Conservation (phyloP, 2,888 invertebrate species). For the Monochamus alternatus region DNA sequence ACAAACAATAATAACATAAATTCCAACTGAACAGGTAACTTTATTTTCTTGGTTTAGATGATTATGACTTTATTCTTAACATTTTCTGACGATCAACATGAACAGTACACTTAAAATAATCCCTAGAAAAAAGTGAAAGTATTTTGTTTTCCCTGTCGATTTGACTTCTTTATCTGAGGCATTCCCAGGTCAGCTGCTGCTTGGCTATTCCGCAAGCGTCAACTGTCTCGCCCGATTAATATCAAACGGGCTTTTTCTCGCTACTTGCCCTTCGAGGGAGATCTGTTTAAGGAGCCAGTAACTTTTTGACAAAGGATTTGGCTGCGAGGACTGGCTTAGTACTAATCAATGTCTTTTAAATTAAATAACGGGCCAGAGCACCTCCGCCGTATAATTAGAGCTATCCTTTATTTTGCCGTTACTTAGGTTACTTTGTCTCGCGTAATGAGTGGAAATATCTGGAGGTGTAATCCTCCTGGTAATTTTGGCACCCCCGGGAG, state of each 20-base stretch:
- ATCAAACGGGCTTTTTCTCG: slow-evolving; percentile 6
- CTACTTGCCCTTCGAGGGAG: slow-evolving; percentile 3
- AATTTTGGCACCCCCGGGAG: no score
- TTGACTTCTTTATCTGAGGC: not conserved
- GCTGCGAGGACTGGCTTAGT: slow-evolving; percentile 3
- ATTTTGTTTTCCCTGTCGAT: not conserved
- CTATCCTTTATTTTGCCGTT: not conserved
- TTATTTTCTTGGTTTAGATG: no score
- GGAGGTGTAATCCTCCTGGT: no score
- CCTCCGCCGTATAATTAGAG: slow-evolving; percentile 10
- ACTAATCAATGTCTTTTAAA: slow-evolving; percentile 16
- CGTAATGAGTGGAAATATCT: not conserved
- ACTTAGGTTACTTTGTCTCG: not conserved
- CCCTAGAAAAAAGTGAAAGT: not conserved
- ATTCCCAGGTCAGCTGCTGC: not conserved
- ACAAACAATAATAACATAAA: no score
- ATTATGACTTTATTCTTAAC: no score
- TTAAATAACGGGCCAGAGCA: not conserved
- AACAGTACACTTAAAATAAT: not conserved
- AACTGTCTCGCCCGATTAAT: slow-evolving; percentile 5
- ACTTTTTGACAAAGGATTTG: slow-evolving; percentile 24
- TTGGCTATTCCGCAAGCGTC: not conserved
- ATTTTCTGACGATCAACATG: no score
- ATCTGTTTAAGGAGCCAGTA: not conserved
- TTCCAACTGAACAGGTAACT: no score